phyloP scores from a whole-genome alignment of 2,888 invertebrate species.

The Boloria euphrosyne region DNA sequence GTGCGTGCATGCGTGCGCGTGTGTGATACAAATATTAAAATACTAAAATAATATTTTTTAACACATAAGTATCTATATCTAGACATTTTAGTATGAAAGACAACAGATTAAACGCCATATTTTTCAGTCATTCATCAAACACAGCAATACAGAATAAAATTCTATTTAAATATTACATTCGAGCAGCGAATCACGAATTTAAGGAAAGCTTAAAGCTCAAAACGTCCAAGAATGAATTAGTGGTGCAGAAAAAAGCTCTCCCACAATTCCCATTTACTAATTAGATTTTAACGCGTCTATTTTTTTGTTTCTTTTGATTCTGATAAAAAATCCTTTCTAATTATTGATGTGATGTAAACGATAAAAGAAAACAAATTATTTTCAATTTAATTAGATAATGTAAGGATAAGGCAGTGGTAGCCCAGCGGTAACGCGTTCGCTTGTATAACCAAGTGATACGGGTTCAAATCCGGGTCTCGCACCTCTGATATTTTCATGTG shows the following conservation, averaged over 20 bases:
- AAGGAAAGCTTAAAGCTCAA: constrained; percentile 20
- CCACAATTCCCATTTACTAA: constrained; percentile 31
- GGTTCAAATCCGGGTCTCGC: too few relatives aligned
- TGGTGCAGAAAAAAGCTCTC: constrained; percentile 22
- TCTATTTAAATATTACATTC: constrained; percentile 8
- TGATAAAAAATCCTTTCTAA: constrained; percentile 5
- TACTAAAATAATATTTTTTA: too few relatives aligned
- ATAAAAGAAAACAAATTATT: not conserved
- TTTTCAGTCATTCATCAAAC: too few relatives aligned
- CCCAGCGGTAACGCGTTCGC: too few relatives aligned
- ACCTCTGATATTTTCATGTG: too few relatives aligned
- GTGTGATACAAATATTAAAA: too few relatives aligned
- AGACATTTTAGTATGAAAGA: too few relatives aligned
- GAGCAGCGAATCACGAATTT: constrained; percentile 9
- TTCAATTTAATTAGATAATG: not conserved
- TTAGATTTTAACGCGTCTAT: constrained; percentile 35
- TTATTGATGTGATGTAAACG: not conserved
- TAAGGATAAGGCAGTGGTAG: too few relatives aligned
- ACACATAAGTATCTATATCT: too few relatives aligned
- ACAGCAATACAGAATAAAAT: not conserved
- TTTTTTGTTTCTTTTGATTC: constrained; percentile 16
- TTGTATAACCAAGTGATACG: too few relatives aligned
- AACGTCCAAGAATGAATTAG: constrained; percentile 22
- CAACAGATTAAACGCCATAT: too few relatives aligned
- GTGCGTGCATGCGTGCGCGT: too few relatives aligned